phyloP scores from a whole-genome alignment of 1,140 invertebrate species.

The Tigriopus japonicus region DNA sequence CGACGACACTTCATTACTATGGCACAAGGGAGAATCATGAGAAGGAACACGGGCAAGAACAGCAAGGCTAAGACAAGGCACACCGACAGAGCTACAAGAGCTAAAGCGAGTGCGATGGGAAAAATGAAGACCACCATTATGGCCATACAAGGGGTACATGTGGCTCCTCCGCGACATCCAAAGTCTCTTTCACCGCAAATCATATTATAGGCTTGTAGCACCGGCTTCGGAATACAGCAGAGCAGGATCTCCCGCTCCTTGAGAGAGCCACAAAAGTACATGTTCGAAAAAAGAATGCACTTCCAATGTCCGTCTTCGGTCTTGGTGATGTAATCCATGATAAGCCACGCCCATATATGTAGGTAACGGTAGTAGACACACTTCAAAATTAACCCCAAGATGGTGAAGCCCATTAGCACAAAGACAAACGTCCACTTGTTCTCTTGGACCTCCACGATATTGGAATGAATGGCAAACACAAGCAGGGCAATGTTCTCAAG shows the following conservation, averaged over 20 bases:
- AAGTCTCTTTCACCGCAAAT: neutral
- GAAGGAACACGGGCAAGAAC: neutral
- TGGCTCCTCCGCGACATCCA: neutral
- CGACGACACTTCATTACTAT: neutral
- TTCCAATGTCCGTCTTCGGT: slow-evolving; percentile 12
- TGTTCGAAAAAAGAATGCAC: slow-evolving; percentile 12
- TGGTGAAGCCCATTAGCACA: slow-evolving; percentile 1
- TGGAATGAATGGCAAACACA: slow-evolving; percentile 4
- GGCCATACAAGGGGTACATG: neutral
- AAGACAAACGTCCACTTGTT: neutral
- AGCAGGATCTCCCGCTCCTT: slow-evolving; percentile 7
- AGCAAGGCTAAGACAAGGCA: neutral
- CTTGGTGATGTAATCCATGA: slow-evolving; percentile 12
- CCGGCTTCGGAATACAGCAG: slow-evolving; percentile 3
- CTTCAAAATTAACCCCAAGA: slow-evolving; percentile 10
- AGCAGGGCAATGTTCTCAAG: slow-evolving; percentile 5
- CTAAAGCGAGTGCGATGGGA: neutral
- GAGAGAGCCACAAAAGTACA: slow-evolving; percentile 6
- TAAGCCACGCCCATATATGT: slow-evolving; percentile 12
- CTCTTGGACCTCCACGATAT: slow-evolving; percentile 7
- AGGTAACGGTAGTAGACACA: slow-evolving; percentile 13
- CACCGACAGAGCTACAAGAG: neutral
- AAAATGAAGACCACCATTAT: neutral
- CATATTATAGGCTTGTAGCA: neutral
- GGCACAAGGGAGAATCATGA: neutral